Percentiles rank a stretch among this genome's conserved stretches.
Evolutionary conservation across 2,888 invertebrate genomes (phyloP).

Genomic region (Agrotis exclamationis): DNA sequence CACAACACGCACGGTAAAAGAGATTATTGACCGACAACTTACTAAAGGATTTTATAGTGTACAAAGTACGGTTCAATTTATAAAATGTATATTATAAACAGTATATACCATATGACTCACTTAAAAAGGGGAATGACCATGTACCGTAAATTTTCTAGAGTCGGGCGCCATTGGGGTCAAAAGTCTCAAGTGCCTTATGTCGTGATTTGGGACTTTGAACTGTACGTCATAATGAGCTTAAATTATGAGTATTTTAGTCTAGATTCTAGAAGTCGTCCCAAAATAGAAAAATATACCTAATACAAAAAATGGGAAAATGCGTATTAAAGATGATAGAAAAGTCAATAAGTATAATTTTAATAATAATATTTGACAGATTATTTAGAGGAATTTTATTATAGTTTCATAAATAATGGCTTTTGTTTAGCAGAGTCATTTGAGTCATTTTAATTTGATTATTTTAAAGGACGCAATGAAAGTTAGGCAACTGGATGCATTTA

Average conservation of each 20-base stretch:
- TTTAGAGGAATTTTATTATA: not conserved
- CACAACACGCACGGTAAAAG: not conserved
- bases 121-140: constrained; percentile 17
- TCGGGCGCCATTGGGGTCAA: not conserved
- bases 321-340: no score
- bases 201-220: constrained; percentile 5
- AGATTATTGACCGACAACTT: constrained; percentile 34
- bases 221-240: not conserved
- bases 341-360: no score
- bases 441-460: no score
- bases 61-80: constrained; percentile 9
- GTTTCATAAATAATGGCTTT: no score
- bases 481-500: constrained; percentile 2
- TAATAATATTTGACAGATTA: no score
- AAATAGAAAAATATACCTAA: no score
- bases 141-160: not conserved
- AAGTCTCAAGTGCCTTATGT: constrained; percentile 2
- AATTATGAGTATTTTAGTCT: not conserved
- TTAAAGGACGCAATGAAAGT: not conserved
- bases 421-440: no score
- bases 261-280: not conserved
- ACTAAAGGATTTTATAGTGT: constrained; percentile 5
- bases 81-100: not conserved
- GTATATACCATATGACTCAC: constrained; percentile 6
- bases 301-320: no score